A percentile compares a stretch with the other conserved stretches of the same genome.
Evolutionary conservation across 2,113 vertebrate species (phyloP).

Genomic region (Orycteropus afer): DNA sequence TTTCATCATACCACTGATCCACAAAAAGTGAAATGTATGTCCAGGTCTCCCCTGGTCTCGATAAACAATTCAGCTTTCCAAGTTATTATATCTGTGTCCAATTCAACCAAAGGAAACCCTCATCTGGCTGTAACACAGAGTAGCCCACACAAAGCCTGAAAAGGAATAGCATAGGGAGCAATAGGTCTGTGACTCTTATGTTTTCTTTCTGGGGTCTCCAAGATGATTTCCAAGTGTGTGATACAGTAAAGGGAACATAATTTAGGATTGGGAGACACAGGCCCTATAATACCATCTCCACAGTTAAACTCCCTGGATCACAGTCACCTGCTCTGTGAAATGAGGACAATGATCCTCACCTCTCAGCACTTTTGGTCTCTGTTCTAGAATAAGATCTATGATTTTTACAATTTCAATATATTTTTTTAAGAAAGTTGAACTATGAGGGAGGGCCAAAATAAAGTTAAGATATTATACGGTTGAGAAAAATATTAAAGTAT

Average conservation of each 20-base stretch:
- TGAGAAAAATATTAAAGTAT: not conserved
- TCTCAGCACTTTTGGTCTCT: not conserved
- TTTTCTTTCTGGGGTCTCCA: not conserved
- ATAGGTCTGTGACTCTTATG: not conserved
- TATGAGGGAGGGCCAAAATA: not conserved
- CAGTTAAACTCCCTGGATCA: not conserved
- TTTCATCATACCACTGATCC: conserved; percentile 42
- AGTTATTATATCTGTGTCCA: not conserved
- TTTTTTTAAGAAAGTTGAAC: not conserved
- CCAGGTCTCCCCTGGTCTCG: not conserved
- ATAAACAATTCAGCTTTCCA: not conserved
- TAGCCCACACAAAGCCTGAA: not conserved
- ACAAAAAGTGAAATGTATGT: not conserved
- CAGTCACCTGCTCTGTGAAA: not conserved
- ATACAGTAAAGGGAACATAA: not conserved
- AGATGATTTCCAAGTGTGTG: conserved; percentile 34
- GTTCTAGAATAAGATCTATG: not conserved
- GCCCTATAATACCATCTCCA: not conserved
- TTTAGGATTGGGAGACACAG: not conserved
- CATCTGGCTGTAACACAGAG: rapidly evolving
- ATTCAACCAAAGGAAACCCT: not conserved
- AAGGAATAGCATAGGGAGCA: rapidly evolving
- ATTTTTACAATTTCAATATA: not conserved
- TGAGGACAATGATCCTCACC: not conserved
- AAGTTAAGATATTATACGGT: not conserved